Conservation (phyloP, 2,113 vertebrate species). For the Hemiscyllium ocellatum region DNA sequence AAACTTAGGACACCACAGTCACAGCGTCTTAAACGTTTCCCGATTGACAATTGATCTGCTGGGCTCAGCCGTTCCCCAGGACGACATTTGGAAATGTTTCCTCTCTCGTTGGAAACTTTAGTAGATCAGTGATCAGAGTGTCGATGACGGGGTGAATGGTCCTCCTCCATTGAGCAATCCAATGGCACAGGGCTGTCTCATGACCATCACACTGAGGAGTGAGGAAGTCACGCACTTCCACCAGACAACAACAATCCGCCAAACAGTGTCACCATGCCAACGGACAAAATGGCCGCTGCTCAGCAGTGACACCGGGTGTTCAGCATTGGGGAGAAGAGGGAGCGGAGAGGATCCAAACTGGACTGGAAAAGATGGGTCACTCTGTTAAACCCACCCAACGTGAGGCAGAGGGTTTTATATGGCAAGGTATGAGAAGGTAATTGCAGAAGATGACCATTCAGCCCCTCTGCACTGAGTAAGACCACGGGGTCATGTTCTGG, state of each 20-base stretch:
- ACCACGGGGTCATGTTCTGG: no score
- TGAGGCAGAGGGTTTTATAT: neutral
- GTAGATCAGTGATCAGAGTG: neutral
- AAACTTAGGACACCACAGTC: no score
- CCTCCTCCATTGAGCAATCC: no score
- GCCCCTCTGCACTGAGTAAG: neutral
- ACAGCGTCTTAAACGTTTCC: no score
- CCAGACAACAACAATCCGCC: neutral
- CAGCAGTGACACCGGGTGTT: neutral
- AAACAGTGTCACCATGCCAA: neutral
- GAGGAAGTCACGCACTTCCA: neutral
- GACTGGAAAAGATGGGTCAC: neutral
- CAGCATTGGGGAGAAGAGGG: neutral
- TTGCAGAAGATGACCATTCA: neutral
- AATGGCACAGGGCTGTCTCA: neutral
- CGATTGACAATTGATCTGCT: no score
- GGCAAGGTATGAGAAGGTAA: neutral
- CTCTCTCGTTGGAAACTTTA: neutral
- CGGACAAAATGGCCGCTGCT: neutral
- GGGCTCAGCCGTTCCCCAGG: no score
- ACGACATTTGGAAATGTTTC: no score
- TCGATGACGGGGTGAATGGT: neutral
- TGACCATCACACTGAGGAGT: neutral
- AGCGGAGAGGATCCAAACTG: no score
- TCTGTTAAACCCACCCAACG: neutral